Conservation (phyloP, 2,888 invertebrate genomes). For the Carcina quercana region DNA sequence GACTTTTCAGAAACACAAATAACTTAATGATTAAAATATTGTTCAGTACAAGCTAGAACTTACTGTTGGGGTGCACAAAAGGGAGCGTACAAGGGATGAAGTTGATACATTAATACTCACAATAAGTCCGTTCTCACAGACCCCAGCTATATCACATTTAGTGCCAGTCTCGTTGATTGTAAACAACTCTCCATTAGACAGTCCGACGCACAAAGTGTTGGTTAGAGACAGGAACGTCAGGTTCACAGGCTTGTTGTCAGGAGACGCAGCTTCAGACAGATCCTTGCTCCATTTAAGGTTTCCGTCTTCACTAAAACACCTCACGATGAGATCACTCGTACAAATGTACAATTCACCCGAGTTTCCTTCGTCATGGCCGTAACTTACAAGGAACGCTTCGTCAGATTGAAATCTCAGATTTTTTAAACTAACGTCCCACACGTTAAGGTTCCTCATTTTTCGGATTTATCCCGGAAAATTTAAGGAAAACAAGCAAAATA, state of each 20-base stretch:
- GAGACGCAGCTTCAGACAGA: constrained; percentile 37
- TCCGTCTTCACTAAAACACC: constrained; percentile 38
- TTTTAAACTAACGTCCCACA: constrained; percentile 45
- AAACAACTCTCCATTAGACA: constrained; percentile 54
- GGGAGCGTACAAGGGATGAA: too few species aligned
- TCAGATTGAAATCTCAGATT: constrained; percentile 28
- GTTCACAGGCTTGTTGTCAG: constrained; percentile 62
- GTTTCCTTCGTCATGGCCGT: constrained; percentile 43
- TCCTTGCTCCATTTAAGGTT: constrained; percentile 44
- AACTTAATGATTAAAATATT: too few species aligned
- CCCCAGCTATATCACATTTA: constrained; percentile 41
- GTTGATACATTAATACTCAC: too few species aligned
- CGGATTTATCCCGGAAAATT: too few species aligned
- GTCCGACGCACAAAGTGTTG: constrained; percentile 45
- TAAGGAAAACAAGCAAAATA: too few species aligned
- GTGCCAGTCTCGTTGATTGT: constrained; percentile 39
- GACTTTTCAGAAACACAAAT: too few species aligned
- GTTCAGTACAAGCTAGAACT: too few species aligned
- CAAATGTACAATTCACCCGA: constrained; percentile 47
- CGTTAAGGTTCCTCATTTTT: constrained; percentile 52
- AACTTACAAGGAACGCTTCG: constrained; percentile 36
- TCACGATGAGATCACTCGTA: constrained; percentile 49
- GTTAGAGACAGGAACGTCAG: constrained; percentile 47
- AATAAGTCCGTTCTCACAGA: constrained; percentile 48
- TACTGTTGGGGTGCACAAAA: too few species aligned